Evolutionary conservation across 1,140 invertebrate genomes (phyloP), one percentile per base, ranked within the genome.

Genomic region (Cepaea nemoralis): DNA sequence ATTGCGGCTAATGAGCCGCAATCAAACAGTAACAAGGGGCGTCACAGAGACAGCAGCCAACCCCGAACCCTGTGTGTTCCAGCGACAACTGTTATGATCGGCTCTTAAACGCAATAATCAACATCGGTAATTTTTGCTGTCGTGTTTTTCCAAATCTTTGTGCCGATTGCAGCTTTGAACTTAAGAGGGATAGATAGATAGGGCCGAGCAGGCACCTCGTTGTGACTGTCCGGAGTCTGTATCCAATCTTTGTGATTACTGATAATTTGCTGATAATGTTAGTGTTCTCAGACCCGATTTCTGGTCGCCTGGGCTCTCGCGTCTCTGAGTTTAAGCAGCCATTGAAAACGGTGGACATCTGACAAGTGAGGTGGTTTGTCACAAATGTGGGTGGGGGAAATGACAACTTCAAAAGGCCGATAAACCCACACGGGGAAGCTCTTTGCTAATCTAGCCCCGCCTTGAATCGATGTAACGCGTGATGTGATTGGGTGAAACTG

Each of bases 1-100:
- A 63, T 63, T n/a, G 59, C 59, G 27, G n/a, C 59, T 63, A 63
- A 63, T 63, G 59, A 63, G 59, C n/a, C 59, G 2, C 59, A 63
- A 63, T 63, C n/a, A 31, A 59, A 31, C 8, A 63, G 59, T 63
- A 63, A 63, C n/a, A 55, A 31, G 59, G 59, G 59, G 59, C 59
- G 59, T 63, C 27, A 19, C 59, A 31, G 22, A 31, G 1, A 16
- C 16, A 27, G 10, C 27, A 63, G n/a, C 59, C 59, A 63, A 27
- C 59, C 59, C 59, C n/a, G 16, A 63, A n/a, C 27, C n/a, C 8
- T 3, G 2, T 55, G 2, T 55, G 50, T 55, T 24, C 50, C n/a
- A 10, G 5, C 50, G 3, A 10, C 3, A 55, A 63, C 59, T 63
- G 59, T 63, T 63, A 63, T 63, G 59, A 63, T 63, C 27, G 8